Conservation (phyloP, 2,888 invertebrate genomes). For the Drosophila merina region DNA sequence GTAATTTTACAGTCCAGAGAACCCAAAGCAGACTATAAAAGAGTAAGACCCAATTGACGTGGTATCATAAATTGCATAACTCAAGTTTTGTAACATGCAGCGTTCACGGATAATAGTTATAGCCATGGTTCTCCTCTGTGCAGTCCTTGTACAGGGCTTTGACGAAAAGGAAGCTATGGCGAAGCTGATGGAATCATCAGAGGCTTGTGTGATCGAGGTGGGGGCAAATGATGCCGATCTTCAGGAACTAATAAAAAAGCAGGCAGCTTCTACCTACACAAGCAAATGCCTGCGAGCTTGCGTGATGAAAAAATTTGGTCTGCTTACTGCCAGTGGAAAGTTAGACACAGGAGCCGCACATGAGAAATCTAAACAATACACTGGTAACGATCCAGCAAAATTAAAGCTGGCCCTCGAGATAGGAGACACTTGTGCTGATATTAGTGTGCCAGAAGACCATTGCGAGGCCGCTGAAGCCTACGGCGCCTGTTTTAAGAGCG, state of each 20-base stretch:
- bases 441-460: constrained; percentile 63
- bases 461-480: constrained; percentile 80
- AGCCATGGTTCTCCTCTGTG: constrained; percentile 43
- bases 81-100: constrained; percentile 56
- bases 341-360: constrained; percentile 52
- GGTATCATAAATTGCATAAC: not conserved
- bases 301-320: constrained; percentile 67
- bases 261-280: constrained; percentile 58
- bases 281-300: constrained; percentile 78
- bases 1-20: constrained; percentile 78
- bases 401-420: constrained; percentile 64
- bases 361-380: constrained; percentile 58
- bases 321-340: constrained; percentile 70
- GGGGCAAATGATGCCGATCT: constrained; percentile 74
- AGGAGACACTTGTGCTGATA: constrained; percentile 55
- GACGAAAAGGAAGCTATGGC: constrained; percentile 64
- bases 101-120: constrained; percentile 28
- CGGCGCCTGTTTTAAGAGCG: constrained; percentile 62
- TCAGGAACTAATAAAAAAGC: constrained; percentile 55
- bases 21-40: constrained; percentile 53
- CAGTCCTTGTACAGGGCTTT: constrained; percentile 47
- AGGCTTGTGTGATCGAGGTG: constrained; percentile 70
- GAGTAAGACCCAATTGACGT: not conserved
- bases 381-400: constrained; percentile 61
- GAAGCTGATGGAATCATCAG: constrained; percentile 54